Evolutionary conservation across 92 coral and sea anemone genomes (phyloP).

Genomic region (Pocillopora grandis): DNA sequence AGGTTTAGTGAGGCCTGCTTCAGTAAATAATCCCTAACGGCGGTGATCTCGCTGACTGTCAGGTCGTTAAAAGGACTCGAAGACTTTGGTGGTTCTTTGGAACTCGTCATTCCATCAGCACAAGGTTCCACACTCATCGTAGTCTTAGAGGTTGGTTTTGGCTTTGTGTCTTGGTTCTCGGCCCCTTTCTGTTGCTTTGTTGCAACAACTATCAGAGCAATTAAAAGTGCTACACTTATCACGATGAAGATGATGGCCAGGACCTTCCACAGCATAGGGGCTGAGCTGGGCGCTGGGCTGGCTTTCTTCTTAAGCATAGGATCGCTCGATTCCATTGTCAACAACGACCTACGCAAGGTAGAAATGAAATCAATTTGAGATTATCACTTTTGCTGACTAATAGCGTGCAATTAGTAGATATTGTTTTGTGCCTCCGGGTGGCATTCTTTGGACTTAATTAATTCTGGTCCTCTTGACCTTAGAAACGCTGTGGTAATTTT

Average conservation of each 20-base stretch:
- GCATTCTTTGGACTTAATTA: too few species aligned
- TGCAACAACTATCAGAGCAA: conserved; percentile 42
- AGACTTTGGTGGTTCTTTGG: conserved; percentile 29
- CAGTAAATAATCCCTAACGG: conserved; percentile 63
- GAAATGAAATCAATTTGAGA: background rate
- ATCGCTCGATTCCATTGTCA: conserved; percentile 6
- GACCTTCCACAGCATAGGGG: conserved; percentile 20
- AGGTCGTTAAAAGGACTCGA: conserved; percentile 66
- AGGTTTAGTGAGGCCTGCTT: conserved; percentile 41
- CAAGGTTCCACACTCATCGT: background rate
- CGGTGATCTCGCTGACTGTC: conserved; percentile 41
- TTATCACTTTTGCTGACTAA: background rate
- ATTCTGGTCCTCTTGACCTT: too few species aligned
- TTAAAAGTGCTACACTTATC: conserved; percentile 33
- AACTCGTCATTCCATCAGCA: conserved; percentile 12
- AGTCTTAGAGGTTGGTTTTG: background rate
- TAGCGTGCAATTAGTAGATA: too few species aligned
- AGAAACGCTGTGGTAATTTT: too few species aligned
- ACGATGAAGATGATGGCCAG: conserved; percentile 16
- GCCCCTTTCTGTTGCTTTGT: background rate
- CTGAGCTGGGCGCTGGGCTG: background rate
- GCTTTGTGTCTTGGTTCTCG: background rate
- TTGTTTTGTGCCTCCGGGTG: too few species aligned
- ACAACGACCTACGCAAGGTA: background rate
- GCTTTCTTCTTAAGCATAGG: conserved; percentile 11